Percentiles rank a stretch among this genome's conserved stretches.
These are phyloP conservation scores for Pteria penguin DNA, from an alignment of 2,888 invertebrate species.

Conservation along the genomic window DNA sequence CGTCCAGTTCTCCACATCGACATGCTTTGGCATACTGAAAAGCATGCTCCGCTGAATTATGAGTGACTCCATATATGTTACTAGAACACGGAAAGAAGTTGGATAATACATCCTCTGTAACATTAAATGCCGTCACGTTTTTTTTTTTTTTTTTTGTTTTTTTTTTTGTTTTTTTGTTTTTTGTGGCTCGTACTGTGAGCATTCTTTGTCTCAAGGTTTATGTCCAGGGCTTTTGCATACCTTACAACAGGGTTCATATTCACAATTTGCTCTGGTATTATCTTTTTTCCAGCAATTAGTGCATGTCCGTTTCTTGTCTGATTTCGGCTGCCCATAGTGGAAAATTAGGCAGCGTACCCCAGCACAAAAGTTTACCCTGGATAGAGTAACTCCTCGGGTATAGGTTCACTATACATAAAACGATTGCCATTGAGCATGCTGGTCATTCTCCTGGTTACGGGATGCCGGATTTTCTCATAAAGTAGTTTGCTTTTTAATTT, in stretches of 20 bases:
- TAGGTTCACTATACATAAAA: background rate
- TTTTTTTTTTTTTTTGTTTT: no score
- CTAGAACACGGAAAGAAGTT: background rate
- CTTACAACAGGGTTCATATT: background rate
- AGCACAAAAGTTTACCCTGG: background rate
- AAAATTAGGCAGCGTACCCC: background rate
- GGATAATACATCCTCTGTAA: background rate
- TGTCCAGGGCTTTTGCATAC: background rate
- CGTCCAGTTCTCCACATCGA: background rate
- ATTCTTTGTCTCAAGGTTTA: background rate
- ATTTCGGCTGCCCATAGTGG: background rate
- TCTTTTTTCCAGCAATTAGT: background rate
- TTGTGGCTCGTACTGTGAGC: background rate
- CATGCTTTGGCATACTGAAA: background rate
- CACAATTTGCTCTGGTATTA: background rate
- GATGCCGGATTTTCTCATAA: background rate
- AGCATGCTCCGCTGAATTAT: background rate
- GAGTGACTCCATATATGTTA: background rate
- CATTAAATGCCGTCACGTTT: background rate
- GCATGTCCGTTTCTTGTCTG: background rate
- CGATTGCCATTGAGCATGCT: background rate
- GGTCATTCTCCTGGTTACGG: background rate
- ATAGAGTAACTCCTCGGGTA: background rate
- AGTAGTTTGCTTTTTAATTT: background rate
- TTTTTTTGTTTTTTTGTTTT: no score